phyloP scores from a whole-genome alignment of 2,113 vertebrate genomes.

The Pseudonaja textilis region DNA sequence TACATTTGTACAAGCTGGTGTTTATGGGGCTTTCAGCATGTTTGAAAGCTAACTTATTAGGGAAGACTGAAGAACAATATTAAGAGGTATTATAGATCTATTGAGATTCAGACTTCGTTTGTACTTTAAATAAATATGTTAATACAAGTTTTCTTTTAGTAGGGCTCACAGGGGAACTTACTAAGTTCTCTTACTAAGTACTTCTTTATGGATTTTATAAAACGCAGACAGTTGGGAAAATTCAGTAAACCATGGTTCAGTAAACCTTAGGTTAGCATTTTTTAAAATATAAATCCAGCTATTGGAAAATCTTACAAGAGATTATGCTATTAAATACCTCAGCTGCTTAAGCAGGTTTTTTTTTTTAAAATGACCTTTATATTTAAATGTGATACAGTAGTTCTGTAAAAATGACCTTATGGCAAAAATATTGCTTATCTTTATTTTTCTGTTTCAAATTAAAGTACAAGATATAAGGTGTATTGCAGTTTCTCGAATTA shows the following conservation, averaged over 20 bases:
- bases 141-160: not conserved
- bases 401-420: not conserved
- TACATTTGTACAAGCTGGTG: not conserved
- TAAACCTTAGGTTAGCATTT: not conserved
- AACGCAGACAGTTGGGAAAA: not conserved
- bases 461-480: not conserved
- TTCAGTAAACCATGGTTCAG: not conserved
- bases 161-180: not conserved
- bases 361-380: not conserved
- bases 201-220: not conserved
- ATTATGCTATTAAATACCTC: not conserved
- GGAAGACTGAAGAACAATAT: not conserved
- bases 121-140: not conserved
- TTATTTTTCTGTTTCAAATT: constrained; percentile 21
- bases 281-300: not conserved
- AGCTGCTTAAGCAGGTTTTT: not conserved
- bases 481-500: constrained; percentile 34
- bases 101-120: not conserved
- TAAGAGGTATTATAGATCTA: not conserved
- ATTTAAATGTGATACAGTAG: not conserved
- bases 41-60: not conserved
- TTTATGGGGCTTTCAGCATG: not conserved
- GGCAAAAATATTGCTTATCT: not conserved
- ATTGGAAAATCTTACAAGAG: not conserved
- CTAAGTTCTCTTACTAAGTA: not conserved